Evolutionary conservation across 1,140 invertebrate species (phyloP).

Genomic region (Orchesella cincta): DNA sequence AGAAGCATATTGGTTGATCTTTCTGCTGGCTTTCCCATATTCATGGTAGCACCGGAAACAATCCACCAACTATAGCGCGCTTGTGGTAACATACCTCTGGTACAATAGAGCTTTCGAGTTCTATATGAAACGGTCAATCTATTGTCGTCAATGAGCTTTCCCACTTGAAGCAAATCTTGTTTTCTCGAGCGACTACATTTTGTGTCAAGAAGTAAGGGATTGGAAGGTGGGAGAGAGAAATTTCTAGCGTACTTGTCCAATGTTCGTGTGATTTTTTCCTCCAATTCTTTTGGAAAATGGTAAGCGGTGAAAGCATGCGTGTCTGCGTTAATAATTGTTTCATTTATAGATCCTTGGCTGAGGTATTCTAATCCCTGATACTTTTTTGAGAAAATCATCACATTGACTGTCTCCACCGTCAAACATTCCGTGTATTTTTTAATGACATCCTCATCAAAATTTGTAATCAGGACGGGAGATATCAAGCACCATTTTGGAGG

Average conservation of each 20-base stretch:
- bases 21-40: neutral
- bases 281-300: neutral
- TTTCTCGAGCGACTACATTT: neutral
- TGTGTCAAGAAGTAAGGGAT: neutral
- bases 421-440: neutral
- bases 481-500: neutral
- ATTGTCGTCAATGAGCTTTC: neutral
- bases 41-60: too few relatives aligned
- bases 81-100: conserved; percentile 4
- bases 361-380: neutral
- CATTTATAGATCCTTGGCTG: too few relatives aligned
- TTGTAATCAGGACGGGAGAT: neutral
- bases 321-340: neutral
- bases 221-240: neutral
- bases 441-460: neutral
- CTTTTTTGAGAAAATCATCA: conserved; percentile 18
- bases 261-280: neutral
- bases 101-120: neutral
- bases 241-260: neutral
- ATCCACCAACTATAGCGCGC: neutral
- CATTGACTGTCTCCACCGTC: neutral
- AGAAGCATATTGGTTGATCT: neutral
- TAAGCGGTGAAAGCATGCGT: neutral
- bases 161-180: neutral
- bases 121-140: neutral